Evolutionary conservation across 1,140 invertebrate genomes (phyloP).

Genomic region (Agrypnia vestita): DNA sequence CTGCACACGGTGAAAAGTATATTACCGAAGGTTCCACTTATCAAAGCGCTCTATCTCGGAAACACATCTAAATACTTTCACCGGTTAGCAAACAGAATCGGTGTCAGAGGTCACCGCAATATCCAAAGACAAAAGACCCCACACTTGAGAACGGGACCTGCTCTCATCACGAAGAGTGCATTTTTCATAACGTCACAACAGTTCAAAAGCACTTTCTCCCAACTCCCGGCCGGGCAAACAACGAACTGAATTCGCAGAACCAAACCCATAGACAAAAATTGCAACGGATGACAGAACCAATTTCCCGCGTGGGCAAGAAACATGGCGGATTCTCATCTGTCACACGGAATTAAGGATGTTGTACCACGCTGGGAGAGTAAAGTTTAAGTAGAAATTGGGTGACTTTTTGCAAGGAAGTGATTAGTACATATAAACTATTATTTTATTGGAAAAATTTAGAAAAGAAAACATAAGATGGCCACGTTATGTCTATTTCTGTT

Average conservation of each 20-base stretch:
- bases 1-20: neutral
- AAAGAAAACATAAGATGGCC: too few relatives aligned
- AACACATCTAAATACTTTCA: slow-evolving; percentile 31
- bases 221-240: neutral
- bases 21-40: neutral
- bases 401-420: too few relatives aligned
- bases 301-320: slow-evolving; percentile 20
- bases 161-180: slow-evolving; percentile 31
- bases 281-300: neutral
- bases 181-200: slow-evolving; percentile 44
- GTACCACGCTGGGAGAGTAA: too few relatives aligned
- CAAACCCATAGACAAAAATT: slow-evolving; percentile 14
- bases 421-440: too few relatives aligned
- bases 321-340: slow-evolving; percentile 7
- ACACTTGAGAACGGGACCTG: slow-evolving; percentile 44
- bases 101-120: slow-evolving; percentile 33
- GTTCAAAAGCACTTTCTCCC: slow-evolving; percentile 26
- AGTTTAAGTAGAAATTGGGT: too few relatives aligned
- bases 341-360: neutral
- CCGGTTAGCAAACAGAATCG: slow-evolving; percentile 10
- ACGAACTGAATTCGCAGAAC: neutral
- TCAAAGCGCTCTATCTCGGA: slow-evolving; percentile 9
- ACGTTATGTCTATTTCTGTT: too few relatives aligned
- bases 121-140: slow-evolving; percentile 41
- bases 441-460: too few relatives aligned